phyloP scores from a whole-genome alignment of 2,113 vertebrate genomes.

The Ploceus nigricollis region DNA sequence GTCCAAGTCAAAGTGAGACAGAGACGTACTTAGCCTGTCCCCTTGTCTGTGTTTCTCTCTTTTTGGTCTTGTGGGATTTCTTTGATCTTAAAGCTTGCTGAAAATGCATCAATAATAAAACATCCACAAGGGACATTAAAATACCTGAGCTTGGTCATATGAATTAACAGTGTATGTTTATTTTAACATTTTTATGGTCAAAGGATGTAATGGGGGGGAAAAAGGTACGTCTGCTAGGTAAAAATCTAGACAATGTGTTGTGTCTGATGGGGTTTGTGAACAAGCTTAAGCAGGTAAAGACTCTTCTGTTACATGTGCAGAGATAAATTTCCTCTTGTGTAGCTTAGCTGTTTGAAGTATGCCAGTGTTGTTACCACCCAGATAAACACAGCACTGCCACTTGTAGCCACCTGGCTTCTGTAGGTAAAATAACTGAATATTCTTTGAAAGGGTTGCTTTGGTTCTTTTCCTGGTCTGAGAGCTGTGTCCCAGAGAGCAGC shows the following conservation, averaged over 20 bases:
- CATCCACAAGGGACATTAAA: background rate
- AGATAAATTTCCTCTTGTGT: background rate
- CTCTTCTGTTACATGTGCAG: background rate
- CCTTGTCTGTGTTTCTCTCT: background rate
- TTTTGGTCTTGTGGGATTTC: background rate
- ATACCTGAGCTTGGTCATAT: background rate
- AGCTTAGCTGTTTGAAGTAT: background rate
- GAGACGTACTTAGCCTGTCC: background rate
- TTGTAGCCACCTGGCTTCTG: background rate
- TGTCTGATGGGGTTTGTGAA: background rate
- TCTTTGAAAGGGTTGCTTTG: background rate
- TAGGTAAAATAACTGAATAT: background rate
- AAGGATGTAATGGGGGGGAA: background rate
- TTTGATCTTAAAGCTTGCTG: background rate
- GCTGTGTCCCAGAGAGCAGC: background rate
- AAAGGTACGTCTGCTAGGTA: background rate
- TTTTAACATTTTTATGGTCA: background rate
- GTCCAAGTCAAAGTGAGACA: background rate
- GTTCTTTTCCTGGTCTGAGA: background rate
- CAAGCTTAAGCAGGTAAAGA: conserved; percentile 3
- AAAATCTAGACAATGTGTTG: background rate
- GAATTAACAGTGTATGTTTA: background rate
- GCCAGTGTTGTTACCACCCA: background rate
- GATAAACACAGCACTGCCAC: background rate
- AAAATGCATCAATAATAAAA: background rate